phyloP scores from a whole-genome alignment of 2,888 invertebrate genomes.

The Leptopilina drosophilae region DNA sequence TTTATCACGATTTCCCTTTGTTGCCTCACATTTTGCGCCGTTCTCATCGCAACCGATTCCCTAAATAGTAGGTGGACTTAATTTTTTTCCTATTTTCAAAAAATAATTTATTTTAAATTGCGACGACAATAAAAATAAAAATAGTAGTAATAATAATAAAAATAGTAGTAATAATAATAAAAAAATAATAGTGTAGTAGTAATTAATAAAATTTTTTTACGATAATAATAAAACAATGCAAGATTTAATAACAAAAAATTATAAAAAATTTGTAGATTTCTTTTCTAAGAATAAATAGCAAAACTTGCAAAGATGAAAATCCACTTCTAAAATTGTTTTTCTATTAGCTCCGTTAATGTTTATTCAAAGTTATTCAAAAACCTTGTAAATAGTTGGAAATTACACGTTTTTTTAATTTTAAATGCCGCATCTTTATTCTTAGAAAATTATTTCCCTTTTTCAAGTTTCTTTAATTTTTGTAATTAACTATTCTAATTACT shows the following conservation, averaged over 20 bases:
- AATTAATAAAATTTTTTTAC: too few species aligned
- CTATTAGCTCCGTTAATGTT: not conserved
- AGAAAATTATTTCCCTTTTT: not conserved
- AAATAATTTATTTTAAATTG: too few species aligned
- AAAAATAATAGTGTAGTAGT: too few species aligned
- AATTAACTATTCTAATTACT: too few species aligned
- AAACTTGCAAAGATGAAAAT: too few species aligned
- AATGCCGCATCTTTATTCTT: not conserved
- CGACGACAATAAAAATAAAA: too few species aligned
- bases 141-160: too few species aligned
- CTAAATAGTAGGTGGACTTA: constrained; percentile 5
- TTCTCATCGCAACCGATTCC: constrained; percentile 31
- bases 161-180: too few species aligned
- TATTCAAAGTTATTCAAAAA: constrained; percentile 12
- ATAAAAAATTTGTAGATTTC: too few species aligned
- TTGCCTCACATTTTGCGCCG: constrained; percentile 36
- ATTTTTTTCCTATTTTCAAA: not conserved
- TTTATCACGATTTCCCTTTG: constrained; percentile 45
- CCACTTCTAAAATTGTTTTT: not conserved
- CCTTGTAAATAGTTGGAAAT: constrained; percentile 3
- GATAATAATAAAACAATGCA: too few species aligned
- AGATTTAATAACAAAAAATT: too few species aligned
- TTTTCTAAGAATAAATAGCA: too few species aligned
- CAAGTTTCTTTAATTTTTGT: not conserved
- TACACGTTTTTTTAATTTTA: not conserved